Percentiles rank a stretch among this genome's conserved stretches.
These are phyloP conservation scores for Erinaceus europaeus DNA, from an alignment of 2,113 vertebrate species.

Conservation along the genomic window DNA sequence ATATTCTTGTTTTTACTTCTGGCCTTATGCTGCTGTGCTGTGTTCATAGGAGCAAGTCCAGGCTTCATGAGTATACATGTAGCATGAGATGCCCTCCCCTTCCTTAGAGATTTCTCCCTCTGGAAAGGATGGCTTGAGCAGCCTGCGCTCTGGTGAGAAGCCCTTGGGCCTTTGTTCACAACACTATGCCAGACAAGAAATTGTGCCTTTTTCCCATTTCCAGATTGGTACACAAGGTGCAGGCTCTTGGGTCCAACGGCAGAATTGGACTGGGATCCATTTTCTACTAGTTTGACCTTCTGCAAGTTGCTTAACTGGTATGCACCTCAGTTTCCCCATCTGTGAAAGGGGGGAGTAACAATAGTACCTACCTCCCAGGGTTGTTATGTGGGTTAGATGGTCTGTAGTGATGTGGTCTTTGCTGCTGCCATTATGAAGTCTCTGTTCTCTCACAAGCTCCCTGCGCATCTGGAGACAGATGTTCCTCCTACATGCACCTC, in stretches of 20 bases:
- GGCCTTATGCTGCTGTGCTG: not conserved
- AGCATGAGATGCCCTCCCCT: not conserved
- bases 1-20: not conserved
- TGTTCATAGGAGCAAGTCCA: not conserved
- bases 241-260: not conserved
- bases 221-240: rapidly evolving
- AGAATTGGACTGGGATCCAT: too few species aligned
- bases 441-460: not conserved
- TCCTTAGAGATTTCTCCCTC: not conserved
- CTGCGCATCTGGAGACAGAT: not conserved
- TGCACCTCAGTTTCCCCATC: not conserved
- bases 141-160: not conserved
- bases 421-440: not conserved
- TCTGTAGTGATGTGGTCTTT: not conserved
- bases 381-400: not conserved
- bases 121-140: not conserved
- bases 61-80: not conserved
- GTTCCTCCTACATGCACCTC: not conserved
- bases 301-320: not conserved
- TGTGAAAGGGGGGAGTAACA: not conserved
- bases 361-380: not conserved
- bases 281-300: not conserved
- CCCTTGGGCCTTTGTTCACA: not conserved
- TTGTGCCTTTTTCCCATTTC: not conserved
- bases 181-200: not conserved